These are phyloP conservation scores for Andricus quercusramuli DNA, from an alignment of 2,888 invertebrate species.

Conservation along the genomic window DNA sequence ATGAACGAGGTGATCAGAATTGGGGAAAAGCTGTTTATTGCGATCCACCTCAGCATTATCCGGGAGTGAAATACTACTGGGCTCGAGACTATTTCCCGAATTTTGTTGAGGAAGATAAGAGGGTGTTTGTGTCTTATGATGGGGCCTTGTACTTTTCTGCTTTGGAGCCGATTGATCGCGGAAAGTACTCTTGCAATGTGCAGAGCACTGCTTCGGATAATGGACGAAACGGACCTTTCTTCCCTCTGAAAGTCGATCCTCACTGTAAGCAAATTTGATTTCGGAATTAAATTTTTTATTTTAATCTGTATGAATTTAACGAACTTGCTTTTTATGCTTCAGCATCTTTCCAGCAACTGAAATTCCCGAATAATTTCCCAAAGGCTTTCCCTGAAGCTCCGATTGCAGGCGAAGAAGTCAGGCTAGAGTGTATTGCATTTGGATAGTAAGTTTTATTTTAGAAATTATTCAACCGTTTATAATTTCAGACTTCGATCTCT, in stretches of 20 bases:
- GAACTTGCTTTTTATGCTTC: slow-evolving; percentile 51
- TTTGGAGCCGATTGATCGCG: slow-evolving; percentile 93
- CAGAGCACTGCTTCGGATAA: slow-evolving; percentile 92
- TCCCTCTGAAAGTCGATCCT: slow-evolving; percentile 89
- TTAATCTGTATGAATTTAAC: neutral
- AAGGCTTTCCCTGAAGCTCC: slow-evolving; percentile 97
- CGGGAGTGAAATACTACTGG: slow-evolving; percentile 94
- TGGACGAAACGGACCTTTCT: slow-evolving; percentile 94
- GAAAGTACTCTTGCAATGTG: slow-evolving; percentile 95
- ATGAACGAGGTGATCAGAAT: slow-evolving; percentile 92
- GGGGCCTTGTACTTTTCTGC: slow-evolving; percentile 97
- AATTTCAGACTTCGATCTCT: neutral
- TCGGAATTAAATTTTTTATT: neutral
- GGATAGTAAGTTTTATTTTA: slow-evolving; percentile 86
- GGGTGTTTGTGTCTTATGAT: slow-evolving; percentile 96
- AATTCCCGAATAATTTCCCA: slow-evolving; percentile 97
- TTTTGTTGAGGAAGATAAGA: slow-evolving; percentile 94
- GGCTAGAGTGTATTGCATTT: slow-evolving; percentile 96
- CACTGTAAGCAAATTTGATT: slow-evolving; percentile 82
- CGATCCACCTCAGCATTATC: slow-evolving; percentile 95
- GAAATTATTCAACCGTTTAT: neutral
- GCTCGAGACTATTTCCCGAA: slow-evolving; percentile 93
- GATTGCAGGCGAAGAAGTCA: slow-evolving; percentile 92
- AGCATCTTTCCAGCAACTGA: slow-evolving; percentile 93
- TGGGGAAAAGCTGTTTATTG: slow-evolving; percentile 96